Percentiles rank a stretch among this genome's conserved stretches.
Conservation (phyloP, 2,113 vertebrate species). For the Dasyprocta punctata region DNA sequence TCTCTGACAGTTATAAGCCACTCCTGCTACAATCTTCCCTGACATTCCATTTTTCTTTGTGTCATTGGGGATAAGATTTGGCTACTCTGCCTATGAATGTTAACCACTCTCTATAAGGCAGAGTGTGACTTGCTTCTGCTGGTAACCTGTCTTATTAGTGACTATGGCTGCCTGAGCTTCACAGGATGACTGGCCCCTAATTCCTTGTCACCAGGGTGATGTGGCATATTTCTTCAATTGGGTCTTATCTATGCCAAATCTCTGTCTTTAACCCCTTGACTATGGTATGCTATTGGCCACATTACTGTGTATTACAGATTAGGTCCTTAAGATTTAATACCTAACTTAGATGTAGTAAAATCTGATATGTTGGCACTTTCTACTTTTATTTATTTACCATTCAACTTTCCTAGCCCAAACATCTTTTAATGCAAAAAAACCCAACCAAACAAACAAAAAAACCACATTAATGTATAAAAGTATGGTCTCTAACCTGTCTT, state of each 20-base stretch:
- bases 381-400: neutral
- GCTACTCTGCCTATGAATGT: neutral
- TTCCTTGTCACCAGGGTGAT: neutral
- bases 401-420: neutral
- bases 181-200: neutral
- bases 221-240: neutral
- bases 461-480: constrained; percentile 25
- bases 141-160: neutral
- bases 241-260: neutral
- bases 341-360: neutral
- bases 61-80: neutral
- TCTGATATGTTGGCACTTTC: constrained; percentile 6
- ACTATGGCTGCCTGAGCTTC: neutral
- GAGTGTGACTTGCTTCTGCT: neutral
- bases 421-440: constrained; percentile 47
- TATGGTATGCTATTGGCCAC: neutral
- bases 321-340: neutral
- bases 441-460: too few species aligned
- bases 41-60: constrained; percentile 40
- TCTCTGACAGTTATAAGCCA: neutral
- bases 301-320: constrained; percentile 22
- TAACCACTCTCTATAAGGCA: neutral
- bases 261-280: neutral
- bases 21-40: constrained; percentile 15
- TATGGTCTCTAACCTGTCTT: neutral